Percentiles rank a stretch among this genome's conserved stretches.
Evolutionary conservation across 2,113 vertebrate species (phyloP).

Genomic region (Neotoma lepida): DNA sequence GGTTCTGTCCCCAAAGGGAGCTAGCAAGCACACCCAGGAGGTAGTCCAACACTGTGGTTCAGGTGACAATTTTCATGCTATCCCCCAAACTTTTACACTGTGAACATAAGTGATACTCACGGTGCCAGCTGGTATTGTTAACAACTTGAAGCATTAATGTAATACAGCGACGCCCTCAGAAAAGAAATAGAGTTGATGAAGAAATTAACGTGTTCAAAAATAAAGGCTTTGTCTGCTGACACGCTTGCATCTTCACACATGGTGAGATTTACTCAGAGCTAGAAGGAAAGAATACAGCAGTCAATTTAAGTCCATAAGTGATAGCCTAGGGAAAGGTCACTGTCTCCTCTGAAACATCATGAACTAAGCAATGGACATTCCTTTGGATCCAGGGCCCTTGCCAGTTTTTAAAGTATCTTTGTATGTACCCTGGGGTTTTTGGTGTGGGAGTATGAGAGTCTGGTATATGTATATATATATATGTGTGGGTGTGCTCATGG

Average conservation of each 20-base stretch:
- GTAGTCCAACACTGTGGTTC: background rate
- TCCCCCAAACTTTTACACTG: background rate
- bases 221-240: slow-evolving; percentile 68
- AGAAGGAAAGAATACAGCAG: background rate
- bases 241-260: slow-evolving; percentile 65
- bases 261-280: slow-evolving; percentile 19
- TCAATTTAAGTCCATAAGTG: background rate
- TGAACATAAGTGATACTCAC: slow-evolving; percentile 24
- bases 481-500: background rate
- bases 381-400: background rate
- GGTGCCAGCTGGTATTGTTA: slow-evolving; percentile 57
- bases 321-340: background rate
- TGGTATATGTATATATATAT: background rate
- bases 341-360: background rate
- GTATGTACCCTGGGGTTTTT: background rate
- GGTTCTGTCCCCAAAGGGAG: background rate
- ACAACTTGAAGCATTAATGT: slow-evolving; percentile 66
- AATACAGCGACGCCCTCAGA: slow-evolving; percentile 69
- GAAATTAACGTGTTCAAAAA: slow-evolving; percentile 75
- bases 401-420: background rate
- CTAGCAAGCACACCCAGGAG: background rate
- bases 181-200: slow-evolving; percentile 70
- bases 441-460: background rate
- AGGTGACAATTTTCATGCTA: background rate
- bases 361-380: background rate